Evolutionary conservation across 2,888 invertebrate species (phyloP).

Genomic region (Strigamia maritima): DNA sequence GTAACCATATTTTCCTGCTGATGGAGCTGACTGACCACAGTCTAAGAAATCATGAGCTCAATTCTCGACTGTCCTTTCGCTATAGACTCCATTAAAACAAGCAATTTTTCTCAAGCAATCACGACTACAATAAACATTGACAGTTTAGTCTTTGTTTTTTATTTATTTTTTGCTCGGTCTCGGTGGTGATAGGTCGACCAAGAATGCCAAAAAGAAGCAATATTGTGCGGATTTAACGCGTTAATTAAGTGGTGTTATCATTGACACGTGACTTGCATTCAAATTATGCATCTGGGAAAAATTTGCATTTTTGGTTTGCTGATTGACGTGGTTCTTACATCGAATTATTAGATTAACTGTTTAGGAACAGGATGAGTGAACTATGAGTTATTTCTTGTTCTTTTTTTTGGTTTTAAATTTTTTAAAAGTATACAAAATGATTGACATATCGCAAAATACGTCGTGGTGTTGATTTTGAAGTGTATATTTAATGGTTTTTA

Average conservation of each 20-base stretch:
- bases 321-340: constrained; percentile 1
- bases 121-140: neutral
- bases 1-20: neutral
- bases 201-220: neutral
- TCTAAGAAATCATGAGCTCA: constrained; percentile 20
- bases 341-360: neutral
- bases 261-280: constrained; percentile 8
- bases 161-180: neutral
- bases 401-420: neutral
- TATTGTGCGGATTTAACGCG: neutral
- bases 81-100: neutral
- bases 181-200: neutral
- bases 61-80: neutral
- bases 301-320: neutral
- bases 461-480: no score
- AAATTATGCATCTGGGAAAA: neutral
- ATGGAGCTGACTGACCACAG: constrained; percentile 10
- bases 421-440: no score
- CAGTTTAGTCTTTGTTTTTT: neutral
- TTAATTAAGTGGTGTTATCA: constrained; percentile 2
- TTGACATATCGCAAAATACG: no score
- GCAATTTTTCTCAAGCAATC: neutral
- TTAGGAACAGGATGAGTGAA: neutral
- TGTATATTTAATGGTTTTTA: no score
- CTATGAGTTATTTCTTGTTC: neutral